Evolutionary conservation across 2,888 invertebrate species (phyloP), one percentile per base, ranked within the genome.

Genomic region (Harpalus rufipes): DNA sequence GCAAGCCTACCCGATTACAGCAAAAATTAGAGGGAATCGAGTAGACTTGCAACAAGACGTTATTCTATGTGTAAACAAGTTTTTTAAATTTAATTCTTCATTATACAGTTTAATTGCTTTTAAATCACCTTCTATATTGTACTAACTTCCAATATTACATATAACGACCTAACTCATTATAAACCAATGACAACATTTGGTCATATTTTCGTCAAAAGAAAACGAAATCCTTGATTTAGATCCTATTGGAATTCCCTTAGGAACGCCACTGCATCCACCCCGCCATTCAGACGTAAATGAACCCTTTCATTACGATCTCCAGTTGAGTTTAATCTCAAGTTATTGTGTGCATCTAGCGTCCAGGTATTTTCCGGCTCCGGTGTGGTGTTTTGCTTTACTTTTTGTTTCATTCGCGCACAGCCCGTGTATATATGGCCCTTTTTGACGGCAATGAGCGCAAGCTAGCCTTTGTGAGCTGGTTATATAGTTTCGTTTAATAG

Each of bases 261-360:
- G 63, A 10, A 63, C 68, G 68, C n/a, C 68, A 68, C 68, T 68
- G 63, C 12, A 1, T 63, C 25, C 72, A 82, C 56, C 72, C 72
- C 32, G 58, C 32, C 61, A 16, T 81, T 65, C 65, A 81, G 61
- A 81, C 41, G 83, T 44, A 83, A 82, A 76, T 83, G 83, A 83
- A 76, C 76, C 83, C 83, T 83, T 83, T 74, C 76, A 83, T 83
- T 81, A 74, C 61, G 74, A 61, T 58, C 61, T 83, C 74, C 21
- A 76, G 59, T 76, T 74, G 72, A 7, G 76, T 83, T 74, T 76
- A 83, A 76, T 76, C 61, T 59, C 83, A 58, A 76, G 76, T 83
- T 76, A 83, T 83, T 61, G 83, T 59, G 56, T 61, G 44, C 78
- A 78, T 18, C 74, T 44, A 16, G 18, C 56, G 74, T 51, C 74